These are phyloP conservation scores for Bradypodion pumilum DNA, from an alignment of 2,797 vertebrate species.

Conservation along the genomic window DNA sequence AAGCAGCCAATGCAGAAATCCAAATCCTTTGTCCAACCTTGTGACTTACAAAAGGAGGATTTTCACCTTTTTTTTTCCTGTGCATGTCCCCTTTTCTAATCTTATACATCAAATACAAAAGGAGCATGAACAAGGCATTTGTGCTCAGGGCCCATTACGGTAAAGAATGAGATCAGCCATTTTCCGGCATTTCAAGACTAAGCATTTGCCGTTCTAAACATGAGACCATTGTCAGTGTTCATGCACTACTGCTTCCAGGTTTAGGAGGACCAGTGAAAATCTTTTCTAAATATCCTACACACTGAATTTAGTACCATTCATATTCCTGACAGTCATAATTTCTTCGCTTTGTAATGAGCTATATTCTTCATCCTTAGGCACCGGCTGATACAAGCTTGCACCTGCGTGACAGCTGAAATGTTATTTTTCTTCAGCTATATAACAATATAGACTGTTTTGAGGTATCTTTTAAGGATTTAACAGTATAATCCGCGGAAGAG, in stretches of 20 bases:
- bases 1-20: background rate
- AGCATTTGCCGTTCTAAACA: background rate
- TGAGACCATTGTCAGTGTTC: background rate
- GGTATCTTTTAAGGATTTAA: constrained; percentile 46
- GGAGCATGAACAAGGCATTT: background rate
- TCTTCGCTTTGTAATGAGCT: background rate
- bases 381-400: constrained; percentile 31
- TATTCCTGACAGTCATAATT: too few species aligned
- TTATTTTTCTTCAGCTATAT: constrained; percentile 27
- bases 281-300: background rate
- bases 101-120: background rate
- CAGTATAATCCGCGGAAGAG: constrained; percentile 45
- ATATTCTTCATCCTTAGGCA: constrained; percentile 15
- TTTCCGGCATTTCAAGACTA: background rate
- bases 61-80: background rate
- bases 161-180: background rate
- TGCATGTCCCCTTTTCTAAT: background rate
- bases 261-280: background rate
- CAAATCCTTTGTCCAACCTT: background rate
- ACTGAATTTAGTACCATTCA: background rate
- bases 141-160: background rate
- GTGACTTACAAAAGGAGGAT: background rate
- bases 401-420: constrained; percentile 22
- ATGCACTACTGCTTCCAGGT: background rate
- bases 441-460: constrained; percentile 46